Evolutionary conservation across 2,797 vertebrate genomes (phyloP).

Genomic region (Hypotaenidia philippensis): DNA sequence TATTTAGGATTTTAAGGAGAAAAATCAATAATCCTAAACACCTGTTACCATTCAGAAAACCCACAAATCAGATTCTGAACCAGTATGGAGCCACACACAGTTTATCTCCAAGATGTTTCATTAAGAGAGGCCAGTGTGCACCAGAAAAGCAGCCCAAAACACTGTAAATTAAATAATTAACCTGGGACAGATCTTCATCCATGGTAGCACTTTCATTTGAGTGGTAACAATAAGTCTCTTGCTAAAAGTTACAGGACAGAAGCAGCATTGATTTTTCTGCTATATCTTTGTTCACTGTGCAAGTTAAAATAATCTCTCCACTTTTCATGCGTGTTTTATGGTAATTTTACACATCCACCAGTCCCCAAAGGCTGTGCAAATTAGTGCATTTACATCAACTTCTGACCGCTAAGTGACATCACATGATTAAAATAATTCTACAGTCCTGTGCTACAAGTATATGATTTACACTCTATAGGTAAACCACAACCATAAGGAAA

Average conservation of each 20-base stretch:
- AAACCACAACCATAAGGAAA: neutral
- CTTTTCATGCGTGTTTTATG: neutral
- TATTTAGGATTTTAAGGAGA: neutral
- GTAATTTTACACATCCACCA: neutral
- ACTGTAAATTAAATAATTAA: neutral
- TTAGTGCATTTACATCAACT: neutral
- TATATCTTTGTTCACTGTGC: neutral
- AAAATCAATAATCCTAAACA: neutral
- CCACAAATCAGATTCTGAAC: neutral
- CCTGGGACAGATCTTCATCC: neutral
- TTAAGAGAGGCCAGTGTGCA: neutral
- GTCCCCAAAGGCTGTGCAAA: neutral
- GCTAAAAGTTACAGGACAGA: neutral
- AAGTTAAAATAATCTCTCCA: neutral
- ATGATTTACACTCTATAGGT: neutral
- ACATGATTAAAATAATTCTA: neutral
- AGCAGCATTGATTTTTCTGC: neutral
- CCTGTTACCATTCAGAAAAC: neutral
- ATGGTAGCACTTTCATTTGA: neutral
- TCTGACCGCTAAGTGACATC: neutral
- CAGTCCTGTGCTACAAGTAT: neutral
- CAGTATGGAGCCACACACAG: no score
- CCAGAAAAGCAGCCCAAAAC: neutral
- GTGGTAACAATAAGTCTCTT: neutral
- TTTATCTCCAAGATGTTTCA: accelerated